Evolutionary conservation across 2,888 invertebrate species (phyloP).

Genomic region (Hydroisotoma schaefferi): DNA sequence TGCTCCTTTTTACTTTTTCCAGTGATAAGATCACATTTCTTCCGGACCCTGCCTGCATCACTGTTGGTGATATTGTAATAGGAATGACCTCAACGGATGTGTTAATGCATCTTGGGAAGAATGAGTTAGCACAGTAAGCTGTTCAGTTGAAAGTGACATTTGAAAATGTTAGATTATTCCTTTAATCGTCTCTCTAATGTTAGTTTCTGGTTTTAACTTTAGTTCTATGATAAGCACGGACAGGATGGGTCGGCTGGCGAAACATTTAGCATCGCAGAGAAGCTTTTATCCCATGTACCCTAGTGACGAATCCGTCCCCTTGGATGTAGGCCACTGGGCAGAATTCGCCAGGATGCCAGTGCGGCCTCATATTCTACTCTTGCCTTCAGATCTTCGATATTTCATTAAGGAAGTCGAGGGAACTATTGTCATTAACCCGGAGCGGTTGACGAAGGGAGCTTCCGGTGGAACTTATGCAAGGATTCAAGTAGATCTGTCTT

Average conservation of each 20-base stretch:
- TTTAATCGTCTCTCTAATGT: too few relatives aligned
- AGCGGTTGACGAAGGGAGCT: conserved; percentile 69
- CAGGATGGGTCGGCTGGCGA: conserved; percentile 69
- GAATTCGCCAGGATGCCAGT: conserved; percentile 66
- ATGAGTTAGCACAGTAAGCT: conserved; percentile 65
- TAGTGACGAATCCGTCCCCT: conserved; percentile 61
- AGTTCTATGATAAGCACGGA: conserved; percentile 59
- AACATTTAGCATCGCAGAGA: conserved; percentile 72
- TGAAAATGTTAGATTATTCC: not conserved
- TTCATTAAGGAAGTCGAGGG: conserved; percentile 76
- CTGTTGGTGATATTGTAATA: conserved; percentile 70
- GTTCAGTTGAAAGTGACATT: not conserved
- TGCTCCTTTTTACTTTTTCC: not conserved
- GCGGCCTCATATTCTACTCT: conserved; percentile 75
- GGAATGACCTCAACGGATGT: conserved; percentile 79
- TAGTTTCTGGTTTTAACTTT: conserved; percentile 2
- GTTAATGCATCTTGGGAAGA: conserved; percentile 74
- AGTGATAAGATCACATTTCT: conserved; percentile 60
- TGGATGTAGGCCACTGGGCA: conserved; percentile 70
- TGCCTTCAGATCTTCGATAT: conserved; percentile 79
- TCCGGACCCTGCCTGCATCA: conserved; percentile 76
- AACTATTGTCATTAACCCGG: conserved; percentile 81
- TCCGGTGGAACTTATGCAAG: conserved; percentile 74
- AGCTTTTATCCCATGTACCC: conserved; percentile 80
- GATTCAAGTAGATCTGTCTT: conserved; percentile 58